Conservation (phyloP, 2,113 vertebrate genomes). For the Lepus timidus region DNA sequence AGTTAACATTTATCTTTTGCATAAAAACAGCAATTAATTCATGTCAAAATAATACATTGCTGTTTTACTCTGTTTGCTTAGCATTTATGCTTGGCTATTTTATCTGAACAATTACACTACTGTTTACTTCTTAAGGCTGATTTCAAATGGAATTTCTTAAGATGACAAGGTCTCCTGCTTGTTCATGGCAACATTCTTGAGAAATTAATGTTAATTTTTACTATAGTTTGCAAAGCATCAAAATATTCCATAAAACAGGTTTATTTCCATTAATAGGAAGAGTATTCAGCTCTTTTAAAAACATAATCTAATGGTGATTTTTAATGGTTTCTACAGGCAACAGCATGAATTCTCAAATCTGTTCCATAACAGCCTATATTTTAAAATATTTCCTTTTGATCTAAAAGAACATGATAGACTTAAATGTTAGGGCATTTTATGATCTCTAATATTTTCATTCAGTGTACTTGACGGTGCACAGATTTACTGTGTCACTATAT, state of each 20-base stretch:
- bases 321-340: conserved; percentile 74
- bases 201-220: conserved; percentile 83
- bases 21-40: conserved; percentile 73
- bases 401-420: not conserved
- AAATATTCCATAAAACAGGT: conserved; percentile 74
- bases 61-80: conserved; percentile 71
- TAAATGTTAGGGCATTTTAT: conserved; percentile 33
- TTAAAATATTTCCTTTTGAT: conserved; percentile 44
- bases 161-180: conserved; percentile 71
- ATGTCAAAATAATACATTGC: conserved; percentile 68
- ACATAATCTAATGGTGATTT: conserved; percentile 75
- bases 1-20: conserved; percentile 57
- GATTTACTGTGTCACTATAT: conserved; percentile 13
- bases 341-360: conserved; percentile 25
- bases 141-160: conserved; percentile 70
- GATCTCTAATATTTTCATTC: conserved; percentile 12
- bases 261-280: conserved; percentile 81
- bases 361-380: not conserved
- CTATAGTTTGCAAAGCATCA: conserved; percentile 77
- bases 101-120: conserved; percentile 59
- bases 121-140: conserved; percentile 62
- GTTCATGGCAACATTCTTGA: conserved; percentile 77
- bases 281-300: conserved; percentile 77
- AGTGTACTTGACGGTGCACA: not conserved
- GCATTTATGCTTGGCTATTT: conserved; percentile 70